Evolutionary conservation across 2,113 vertebrate genomes (phyloP).

Genomic region (Podarcis raffonei): DNA sequence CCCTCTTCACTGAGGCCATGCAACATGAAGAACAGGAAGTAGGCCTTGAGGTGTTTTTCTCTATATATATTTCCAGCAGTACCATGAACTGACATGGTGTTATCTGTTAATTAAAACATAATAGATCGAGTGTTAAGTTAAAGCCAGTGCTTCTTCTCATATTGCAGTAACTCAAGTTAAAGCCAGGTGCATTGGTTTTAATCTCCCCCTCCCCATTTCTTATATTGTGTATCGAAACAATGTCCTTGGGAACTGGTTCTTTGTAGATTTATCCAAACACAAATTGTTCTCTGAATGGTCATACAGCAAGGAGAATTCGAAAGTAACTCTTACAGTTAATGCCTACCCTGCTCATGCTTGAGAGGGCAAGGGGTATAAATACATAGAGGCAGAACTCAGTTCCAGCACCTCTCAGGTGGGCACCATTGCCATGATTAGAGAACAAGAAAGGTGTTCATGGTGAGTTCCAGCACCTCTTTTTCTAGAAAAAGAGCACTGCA

Average conservation of each 20-base stretch:
- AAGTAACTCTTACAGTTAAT: neutral
- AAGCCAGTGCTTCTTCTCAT: slow-evolving; percentile 38
- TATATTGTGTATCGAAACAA: neutral
- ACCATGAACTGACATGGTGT: slow-evolving; percentile 53
- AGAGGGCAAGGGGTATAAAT: neutral
- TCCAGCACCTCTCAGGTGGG: no score
- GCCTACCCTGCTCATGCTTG: neutral
- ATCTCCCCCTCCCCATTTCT: neutral
- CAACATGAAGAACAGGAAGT: slow-evolving; percentile 9
- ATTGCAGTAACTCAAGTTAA: slow-evolving; percentile 10
- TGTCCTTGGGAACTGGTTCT: neutral
- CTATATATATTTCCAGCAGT: slow-evolving; percentile 47
- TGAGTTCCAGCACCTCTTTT: no score
- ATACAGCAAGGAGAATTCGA: neutral
- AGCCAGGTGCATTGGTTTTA: slow-evolving; percentile 4
- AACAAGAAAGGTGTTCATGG: no score
- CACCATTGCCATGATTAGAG: no score
- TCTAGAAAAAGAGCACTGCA: no score
- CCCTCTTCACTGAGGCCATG: slow-evolving; percentile 25
- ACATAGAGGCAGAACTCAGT: neutral
- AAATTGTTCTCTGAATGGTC: neutral
- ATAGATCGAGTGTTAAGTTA: slow-evolving; percentile 46
- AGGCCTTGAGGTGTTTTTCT: slow-evolving; percentile 33
- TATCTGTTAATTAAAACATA: slow-evolving; percentile 58
- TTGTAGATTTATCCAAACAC: neutral